Base-by-base conservation (phyloP, 1,140 invertebrate species). In the Nebria ingens region DNA sequence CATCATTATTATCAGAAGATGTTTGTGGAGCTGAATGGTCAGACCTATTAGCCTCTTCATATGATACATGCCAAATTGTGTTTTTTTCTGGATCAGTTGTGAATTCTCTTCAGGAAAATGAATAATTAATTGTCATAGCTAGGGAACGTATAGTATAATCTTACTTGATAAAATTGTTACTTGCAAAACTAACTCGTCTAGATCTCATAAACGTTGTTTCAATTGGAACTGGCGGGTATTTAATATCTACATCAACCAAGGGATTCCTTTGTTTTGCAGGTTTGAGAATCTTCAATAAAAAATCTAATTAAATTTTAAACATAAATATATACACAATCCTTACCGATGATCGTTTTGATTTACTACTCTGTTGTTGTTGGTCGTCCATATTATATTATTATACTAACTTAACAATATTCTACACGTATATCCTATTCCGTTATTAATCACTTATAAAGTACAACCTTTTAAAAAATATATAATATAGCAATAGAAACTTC, bases 131-230 rank as follows among this genome's bases (percentile, higher is more conserved):
- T 45, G n/a, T 9, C 6, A 45, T 45, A 45, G 9, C 4, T 45
- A 17, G 9, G 15, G 17, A 9, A 11, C 17, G 15, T 12, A 45
- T 45, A 45, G 40, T 12, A 45, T 17, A 45, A 12, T 12, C 15
- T 12, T 45, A 45, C 40, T 45, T 45, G 9, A 45, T 45, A 45
- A 45, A 45, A 17, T 45, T 45, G 17, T 17, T 45, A 45, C 15
- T 45, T 12, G 40, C 40, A 45, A 45, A 45, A 45, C 40, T 45
- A 45, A 45, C 40, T 12, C 40, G 6, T 17, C 40, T 45, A 12
- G 40, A 45, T 45, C 15, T 45, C 40, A 45, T 45, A 45, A 45
- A 45, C 9, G 40, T 45, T 4, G 40, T 17, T 11, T 45, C 40
- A 9, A 34, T 34, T 34, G 25, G 40, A 12, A 12, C 9, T 12